Evolutionary conservation across 2,113 vertebrate genomes (phyloP).

Genomic region (Gorsachius goisagi): DNA sequence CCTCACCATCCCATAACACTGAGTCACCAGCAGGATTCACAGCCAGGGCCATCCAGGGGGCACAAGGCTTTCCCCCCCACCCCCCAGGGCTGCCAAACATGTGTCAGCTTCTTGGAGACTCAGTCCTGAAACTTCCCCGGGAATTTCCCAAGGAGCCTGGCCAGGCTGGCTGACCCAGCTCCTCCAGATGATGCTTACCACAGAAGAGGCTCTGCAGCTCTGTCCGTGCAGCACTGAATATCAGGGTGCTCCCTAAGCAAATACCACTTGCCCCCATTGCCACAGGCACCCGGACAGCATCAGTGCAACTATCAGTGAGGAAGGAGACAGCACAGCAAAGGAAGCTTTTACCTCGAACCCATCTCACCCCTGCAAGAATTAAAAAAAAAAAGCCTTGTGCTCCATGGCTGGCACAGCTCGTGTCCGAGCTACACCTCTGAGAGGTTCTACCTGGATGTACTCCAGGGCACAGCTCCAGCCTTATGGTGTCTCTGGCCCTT

Average conservation of each 20-base stretch:
- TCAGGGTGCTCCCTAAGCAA: background rate
- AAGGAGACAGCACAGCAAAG: background rate
- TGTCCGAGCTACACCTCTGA: background rate
- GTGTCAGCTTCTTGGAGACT: background rate
- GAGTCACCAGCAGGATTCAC: slow-evolving; percentile 13
- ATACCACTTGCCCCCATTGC: background rate
- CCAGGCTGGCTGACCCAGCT: background rate
- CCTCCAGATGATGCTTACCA: background rate
- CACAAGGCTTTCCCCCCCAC: background rate
- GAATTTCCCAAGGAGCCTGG: background rate
- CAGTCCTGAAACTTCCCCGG: background rate
- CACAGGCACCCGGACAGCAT: background rate
- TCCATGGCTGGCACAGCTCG: background rate
- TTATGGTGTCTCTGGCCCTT: background rate
- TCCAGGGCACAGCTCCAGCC: background rate
- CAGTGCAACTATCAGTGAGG: background rate
- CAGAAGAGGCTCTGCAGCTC: background rate
- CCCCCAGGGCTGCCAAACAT: background rate
- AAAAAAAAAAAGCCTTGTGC: background rate
- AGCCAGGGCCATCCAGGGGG: background rate
- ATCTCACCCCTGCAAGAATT: background rate
- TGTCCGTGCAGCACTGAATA: background rate
- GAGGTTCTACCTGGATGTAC: background rate
- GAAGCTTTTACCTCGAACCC: background rate
- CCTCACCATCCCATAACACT: background rate